Percentiles rank a stretch among this genome's conserved stretches.
phyloP scores from a whole-genome alignment of 30 jellyfish, hydroid and myxozoan genomes.

The Nemopilema nomurai region DNA sequence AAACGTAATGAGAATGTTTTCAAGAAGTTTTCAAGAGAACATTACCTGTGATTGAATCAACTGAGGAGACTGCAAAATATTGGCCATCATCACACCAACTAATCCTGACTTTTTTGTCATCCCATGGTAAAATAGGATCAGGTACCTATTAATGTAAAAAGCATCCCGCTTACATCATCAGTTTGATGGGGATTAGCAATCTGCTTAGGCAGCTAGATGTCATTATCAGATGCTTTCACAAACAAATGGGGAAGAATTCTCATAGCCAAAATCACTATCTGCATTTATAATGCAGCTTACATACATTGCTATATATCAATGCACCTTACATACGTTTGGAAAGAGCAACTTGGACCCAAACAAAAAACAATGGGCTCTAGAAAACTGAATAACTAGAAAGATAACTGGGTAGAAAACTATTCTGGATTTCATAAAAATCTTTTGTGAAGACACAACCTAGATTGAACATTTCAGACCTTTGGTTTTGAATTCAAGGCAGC shows the following conservation, averaged over 20 bases:
- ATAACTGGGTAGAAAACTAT: no score
- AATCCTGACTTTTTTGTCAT: slow-evolving; percentile 67
- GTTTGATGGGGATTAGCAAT: neutral
- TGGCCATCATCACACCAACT: slow-evolving; percentile 97
- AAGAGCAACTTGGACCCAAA: neutral
- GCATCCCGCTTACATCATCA: neutral
- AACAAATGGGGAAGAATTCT: no score
- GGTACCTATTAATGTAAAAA: neutral
- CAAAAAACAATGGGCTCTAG: no score
- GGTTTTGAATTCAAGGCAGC: slow-evolving; percentile 73
- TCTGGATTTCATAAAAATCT: no score
- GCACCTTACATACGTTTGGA: no score
- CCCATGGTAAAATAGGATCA: slow-evolving; percentile 70
- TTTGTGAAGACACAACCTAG: no score
- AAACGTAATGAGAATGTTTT: no score
- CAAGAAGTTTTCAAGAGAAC: neutral
- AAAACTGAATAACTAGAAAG: neutral
- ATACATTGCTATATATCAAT: no score
- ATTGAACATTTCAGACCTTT: slow-evolving; percentile 22
- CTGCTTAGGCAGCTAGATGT: neutral
- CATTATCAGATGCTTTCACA: no score
- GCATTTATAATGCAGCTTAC: no score
- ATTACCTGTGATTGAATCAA: slow-evolving; percentile 70
- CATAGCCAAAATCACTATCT: no score
- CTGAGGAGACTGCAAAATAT: slow-evolving; percentile 77